These are phyloP conservation scores for Enhydra lutris DNA, from an alignment of 2,113 vertebrate species.

Conservation along the genomic window DNA sequence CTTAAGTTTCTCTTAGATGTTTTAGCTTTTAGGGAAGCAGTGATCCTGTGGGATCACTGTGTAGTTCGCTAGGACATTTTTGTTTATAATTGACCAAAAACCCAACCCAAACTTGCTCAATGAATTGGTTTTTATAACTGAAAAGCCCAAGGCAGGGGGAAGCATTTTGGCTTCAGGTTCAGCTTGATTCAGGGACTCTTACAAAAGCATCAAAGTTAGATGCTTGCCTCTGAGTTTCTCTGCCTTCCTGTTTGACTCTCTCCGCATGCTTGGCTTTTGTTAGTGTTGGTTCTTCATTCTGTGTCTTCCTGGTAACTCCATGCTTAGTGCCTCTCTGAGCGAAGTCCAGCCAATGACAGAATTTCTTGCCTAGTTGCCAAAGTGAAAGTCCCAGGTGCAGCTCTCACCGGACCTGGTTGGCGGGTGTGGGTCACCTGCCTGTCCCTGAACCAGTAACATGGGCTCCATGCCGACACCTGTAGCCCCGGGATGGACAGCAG, in stretches of 20 bases:
- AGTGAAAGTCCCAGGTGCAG: neutral
- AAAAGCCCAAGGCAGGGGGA: neutral
- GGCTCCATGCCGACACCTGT: neutral
- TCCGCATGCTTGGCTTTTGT: neutral
- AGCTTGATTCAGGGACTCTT: neutral
- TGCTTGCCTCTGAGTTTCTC: neutral
- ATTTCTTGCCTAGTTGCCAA: neutral
- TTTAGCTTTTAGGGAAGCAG: neutral
- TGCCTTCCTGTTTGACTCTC: neutral
- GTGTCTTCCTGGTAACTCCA: neutral
- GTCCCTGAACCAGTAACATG: neutral
- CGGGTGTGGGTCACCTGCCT: neutral
- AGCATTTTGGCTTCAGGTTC: neutral
- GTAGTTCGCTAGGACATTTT: neutral
- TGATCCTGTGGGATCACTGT: neutral
- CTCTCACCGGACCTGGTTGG: neutral
- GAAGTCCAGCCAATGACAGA: neutral
- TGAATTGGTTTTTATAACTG: neutral
- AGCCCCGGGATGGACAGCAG: neutral
- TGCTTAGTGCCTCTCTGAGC: neutral
- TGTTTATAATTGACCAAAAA: neutral
- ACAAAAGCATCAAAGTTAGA: neutral
- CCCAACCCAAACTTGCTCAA: neutral
- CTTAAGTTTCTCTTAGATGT: neutral
- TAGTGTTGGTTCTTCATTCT: neutral